Evolutionary conservation across 2,888 invertebrate genomes (phyloP).

Genomic region (Selenia dentaria): DNA sequence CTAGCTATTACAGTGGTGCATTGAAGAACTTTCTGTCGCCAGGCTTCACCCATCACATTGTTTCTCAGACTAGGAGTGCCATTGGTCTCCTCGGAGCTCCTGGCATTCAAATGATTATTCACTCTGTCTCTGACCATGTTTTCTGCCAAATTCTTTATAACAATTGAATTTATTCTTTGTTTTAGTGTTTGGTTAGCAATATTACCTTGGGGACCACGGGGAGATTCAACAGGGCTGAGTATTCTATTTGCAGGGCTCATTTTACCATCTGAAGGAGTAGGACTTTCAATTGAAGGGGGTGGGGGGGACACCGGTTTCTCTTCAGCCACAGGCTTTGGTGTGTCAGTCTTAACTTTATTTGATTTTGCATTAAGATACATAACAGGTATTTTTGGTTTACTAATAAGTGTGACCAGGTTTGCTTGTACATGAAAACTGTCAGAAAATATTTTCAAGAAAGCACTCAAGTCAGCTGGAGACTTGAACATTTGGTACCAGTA

Average conservation of each 20-base stretch:
- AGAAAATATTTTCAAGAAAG: conserved; percentile 96
- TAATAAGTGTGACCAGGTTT: conserved; percentile 94
- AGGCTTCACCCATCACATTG: conserved; percentile 87
- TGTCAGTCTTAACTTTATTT: conserved; percentile 74
- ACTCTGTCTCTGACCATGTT: conserved; percentile 87
- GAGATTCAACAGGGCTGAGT: conserved; percentile 81
- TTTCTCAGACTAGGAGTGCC: conserved; percentile 70
- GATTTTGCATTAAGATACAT: conserved; percentile 81
- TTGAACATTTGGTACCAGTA: conserved; percentile 95
- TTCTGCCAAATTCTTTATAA: conserved; percentile 95
- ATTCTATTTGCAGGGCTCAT: conserved; percentile 76
- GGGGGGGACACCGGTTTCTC: conserved; percentile 66
- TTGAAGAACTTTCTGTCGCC: conserved; percentile 92
- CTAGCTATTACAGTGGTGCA: conserved; percentile 92
- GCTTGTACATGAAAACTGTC: conserved; percentile 97
- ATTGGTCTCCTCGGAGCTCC: conserved; percentile 71
- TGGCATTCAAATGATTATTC: conserved; percentile 75
- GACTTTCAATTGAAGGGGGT: conserved; percentile 67
- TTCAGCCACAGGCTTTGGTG: conserved; percentile 76
- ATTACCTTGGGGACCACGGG: conserved; percentile 74
- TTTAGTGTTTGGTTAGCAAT: conserved; percentile 91
- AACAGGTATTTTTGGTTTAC: conserved; percentile 89
- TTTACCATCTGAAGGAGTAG: conserved; percentile 76
- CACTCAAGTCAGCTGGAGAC: conserved; percentile 94
- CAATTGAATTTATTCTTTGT: conserved; percentile 94